Evolutionary conservation across 2,113 vertebrate species (phyloP), one percentile per base, ranked within the genome.

Genomic region (Acrocephalus kingi): DNA sequence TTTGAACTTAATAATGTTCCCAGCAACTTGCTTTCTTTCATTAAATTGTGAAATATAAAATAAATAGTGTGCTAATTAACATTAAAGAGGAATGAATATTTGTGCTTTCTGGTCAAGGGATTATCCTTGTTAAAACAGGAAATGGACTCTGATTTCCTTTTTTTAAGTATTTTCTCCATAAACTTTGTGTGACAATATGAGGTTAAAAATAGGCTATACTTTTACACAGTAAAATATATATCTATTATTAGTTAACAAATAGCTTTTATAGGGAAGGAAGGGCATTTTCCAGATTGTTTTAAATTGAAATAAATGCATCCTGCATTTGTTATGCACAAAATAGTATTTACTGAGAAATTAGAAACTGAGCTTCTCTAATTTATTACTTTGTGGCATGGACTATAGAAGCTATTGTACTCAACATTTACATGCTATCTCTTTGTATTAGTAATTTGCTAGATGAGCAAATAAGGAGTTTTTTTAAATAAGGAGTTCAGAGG

Each of bases 61-160:
- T 90, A 52, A 90, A 75, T 71, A 79, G 25, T 76, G 20, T 7
- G 15, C 73, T 92, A 96, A 95, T 93, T 87, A 91, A 82, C 79
- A 48, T 93, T 69, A 55, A 88, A 89, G 76, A 86, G 45, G 37
- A 74, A 82, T 11, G 37, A 91, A 58, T 95, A 95, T 95, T 96
- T 96, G 58, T 94, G 73, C 73, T 66, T 93, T 75, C 88, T 94
- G 92, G 90, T 95, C 94, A 94, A 87, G 35, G 76, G 85, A 90
- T 95, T 97, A 94, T 95, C 83, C 51, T 89, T 97, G 62, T 96
- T 93, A 94, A 93, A 94, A 94, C 84, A 94, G 94, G 96, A 97
- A 96, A 94, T 73, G 63, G 66, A 68, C 43, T 87, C 56, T 58
- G 79, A 93, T 93, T 96, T 95, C 91, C 90, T 95, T 89, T 88